Conservation (phyloP, 2,797 vertebrate genomes). For the Coluber constrictor region DNA sequence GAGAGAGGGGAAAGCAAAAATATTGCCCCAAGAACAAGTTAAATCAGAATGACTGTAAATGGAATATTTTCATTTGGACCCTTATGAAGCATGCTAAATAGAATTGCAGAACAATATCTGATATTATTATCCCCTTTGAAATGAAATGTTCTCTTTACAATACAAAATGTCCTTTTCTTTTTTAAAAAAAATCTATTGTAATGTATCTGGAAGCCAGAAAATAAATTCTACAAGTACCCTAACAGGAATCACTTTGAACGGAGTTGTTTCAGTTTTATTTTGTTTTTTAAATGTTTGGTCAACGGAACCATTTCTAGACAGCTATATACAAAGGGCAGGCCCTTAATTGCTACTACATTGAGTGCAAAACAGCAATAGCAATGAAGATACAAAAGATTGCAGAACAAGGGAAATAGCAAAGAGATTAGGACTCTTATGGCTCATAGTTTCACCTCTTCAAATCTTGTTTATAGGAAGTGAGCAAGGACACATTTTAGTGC, state of each 20-base stretch:
- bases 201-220: background rate
- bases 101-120: constrained; percentile 2
- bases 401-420: background rate
- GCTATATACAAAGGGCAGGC: background rate
- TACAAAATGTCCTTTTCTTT: background rate
- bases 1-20: background rate
- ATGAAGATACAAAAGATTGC: background rate
- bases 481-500: background rate
- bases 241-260: background rate
- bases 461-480: background rate
- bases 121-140: background rate
- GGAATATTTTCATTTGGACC: background rate
- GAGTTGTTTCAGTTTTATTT: background rate
- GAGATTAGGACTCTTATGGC: background rate
- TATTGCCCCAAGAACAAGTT: background rate
- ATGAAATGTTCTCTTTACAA: background rate
- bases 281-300: background rate
- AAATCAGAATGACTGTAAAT: background rate
- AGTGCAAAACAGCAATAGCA: background rate
- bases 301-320: background rate
- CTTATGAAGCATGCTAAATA: background rate
- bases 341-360: background rate
- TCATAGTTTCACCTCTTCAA: background rate
- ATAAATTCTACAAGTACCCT: background rate
- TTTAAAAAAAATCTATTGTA: background rate